phyloP scores from a whole-genome alignment of 2,888 invertebrate species.

The Megastigmus dorsalis region DNA sequence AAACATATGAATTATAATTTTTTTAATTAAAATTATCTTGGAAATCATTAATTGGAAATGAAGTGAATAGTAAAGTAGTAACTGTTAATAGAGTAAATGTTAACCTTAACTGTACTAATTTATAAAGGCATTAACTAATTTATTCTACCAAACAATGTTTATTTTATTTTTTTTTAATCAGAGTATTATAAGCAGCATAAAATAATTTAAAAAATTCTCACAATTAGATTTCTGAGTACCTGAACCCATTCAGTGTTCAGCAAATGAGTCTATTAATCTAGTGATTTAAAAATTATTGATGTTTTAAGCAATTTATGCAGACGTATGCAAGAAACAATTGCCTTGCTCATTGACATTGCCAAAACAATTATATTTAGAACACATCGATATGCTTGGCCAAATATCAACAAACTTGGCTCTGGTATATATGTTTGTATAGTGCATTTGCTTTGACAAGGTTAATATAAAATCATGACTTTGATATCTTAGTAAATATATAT shows the following conservation, averaged over 20 bases:
- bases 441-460: conserved; percentile 44
- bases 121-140: no score
- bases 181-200: background rate
- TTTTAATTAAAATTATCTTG: no score
- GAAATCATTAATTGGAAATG: no score
- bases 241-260: conserved; percentile 60
- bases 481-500: background rate
- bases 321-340: conserved; percentile 52
- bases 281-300: conserved; percentile 47
- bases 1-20: no score
- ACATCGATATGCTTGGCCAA: conserved; percentile 49
- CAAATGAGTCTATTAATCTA: conserved; percentile 51
- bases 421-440: conserved; percentile 18
- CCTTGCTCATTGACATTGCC: conserved; percentile 61
- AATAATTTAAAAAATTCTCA: conserved; percentile 12
- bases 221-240: conserved; percentile 56
- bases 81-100: no score
- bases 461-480: conserved; percentile 16
- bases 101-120: no score
- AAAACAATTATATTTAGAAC: conserved; percentile 64
- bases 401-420: conserved; percentile 49
- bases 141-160: no score
- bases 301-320: conserved; percentile 54
- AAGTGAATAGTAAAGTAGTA: no score
- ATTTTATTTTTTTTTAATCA: no score